Evolutionary conservation across 1,140 invertebrate species (phyloP), one percentile per base, ranked within the genome.

Genomic region (Drosophila rhopaloa): DNA sequence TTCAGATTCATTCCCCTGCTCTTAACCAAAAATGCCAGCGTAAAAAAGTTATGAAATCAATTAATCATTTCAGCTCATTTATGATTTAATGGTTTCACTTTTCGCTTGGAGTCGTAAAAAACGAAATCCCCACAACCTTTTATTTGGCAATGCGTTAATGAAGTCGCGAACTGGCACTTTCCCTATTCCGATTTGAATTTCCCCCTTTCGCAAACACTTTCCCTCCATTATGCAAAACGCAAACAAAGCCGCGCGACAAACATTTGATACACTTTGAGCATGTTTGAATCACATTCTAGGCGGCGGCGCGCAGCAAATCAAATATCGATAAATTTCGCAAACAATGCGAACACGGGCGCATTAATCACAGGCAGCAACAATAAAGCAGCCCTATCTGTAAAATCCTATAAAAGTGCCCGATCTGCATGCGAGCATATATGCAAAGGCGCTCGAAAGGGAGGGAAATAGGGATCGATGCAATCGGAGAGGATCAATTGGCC

Each of bases 241-340:
- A 86, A 86, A 85, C 82, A 85, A 85, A 82, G 82, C 82, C 82
- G 83, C 79, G 79, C 83, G 83, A 85, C 82, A 82, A 65, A 67
- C 76, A 86, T 86, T 86, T 83, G 83, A 63, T 88, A 88, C 79
- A 86, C 75, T 81, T 81, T 78, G 44, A 24, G 57, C 47, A 41
- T 48, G 63, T 68, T 79, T 29, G 50, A 38, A 44, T 43, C 16
- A 29, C 48, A 51, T 35, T 51, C 14, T 32, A 14, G 48, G 48
- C 56, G 46, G 74, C 46, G 24, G 29, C 51, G 35, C 58, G 72
- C 66, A 85, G 53, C 82, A 86, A 86, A 86, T 86, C 82, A 86
- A 86, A 86, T 88, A 76, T 86, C 82, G 72, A 86, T 86, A 86
- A 86, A 86, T 86, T 83, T 65, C 48, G 66, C 70, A 76, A 48